Percentiles rank a stretch among this genome's conserved stretches.
phyloP scores from a whole-genome alignment of 2,888 invertebrate genomes.

The Oligia latruncula region DNA sequence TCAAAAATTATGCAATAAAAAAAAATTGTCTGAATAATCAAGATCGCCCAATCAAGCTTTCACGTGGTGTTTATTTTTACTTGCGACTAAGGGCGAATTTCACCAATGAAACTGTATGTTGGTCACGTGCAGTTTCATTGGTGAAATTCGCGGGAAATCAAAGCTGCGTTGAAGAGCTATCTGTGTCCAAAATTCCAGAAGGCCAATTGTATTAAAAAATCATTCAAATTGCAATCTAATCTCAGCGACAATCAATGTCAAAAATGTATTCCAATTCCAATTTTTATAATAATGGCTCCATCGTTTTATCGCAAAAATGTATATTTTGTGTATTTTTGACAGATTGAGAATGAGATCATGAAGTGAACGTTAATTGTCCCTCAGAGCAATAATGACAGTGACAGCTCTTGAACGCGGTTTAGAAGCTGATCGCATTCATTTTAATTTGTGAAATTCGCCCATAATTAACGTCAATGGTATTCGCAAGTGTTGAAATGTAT shows the following conservation, averaged over 20 bases:
- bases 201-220: too few relatives aligned
- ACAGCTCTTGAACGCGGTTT: too few relatives aligned
- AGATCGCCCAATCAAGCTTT: slow-evolving; percentile 1
- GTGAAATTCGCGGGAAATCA: neutral
- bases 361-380: too few relatives aligned
- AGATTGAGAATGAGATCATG: too few relatives aligned
- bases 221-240: too few relatives aligned
- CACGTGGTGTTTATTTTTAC: slow-evolving; percentile 1
- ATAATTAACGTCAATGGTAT: neutral
- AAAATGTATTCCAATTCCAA: too few relatives aligned
- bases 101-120: neutral
- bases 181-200: neutral
- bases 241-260: too few relatives aligned
- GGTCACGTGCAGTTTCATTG: neutral
- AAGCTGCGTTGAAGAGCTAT: neutral
- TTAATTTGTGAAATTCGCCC: neutral
- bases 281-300: too few relatives aligned
- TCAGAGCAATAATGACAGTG: too few relatives aligned
- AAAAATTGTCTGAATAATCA: neutral
- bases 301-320: too few relatives aligned
- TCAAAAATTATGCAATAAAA: neutral
- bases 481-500: neutral
- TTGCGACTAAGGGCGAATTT: neutral
- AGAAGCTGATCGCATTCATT: neutral
- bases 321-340: too few relatives aligned